phyloP scores from a whole-genome alignment of 2,888 invertebrate species.

The Epinotia brunnichana region DNA sequence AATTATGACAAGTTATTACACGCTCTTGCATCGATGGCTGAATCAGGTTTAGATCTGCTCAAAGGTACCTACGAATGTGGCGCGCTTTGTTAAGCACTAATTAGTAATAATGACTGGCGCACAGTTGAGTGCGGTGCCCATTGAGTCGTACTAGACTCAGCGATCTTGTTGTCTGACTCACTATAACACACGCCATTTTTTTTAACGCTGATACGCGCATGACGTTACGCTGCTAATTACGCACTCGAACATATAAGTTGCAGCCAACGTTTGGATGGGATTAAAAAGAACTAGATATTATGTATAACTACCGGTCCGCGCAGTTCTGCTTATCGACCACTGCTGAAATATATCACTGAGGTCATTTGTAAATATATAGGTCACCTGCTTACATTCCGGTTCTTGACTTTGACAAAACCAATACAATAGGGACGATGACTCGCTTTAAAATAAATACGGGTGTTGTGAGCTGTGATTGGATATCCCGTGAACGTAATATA shows the following conservation, averaged over 20 bases:
- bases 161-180: constrained; percentile 7
- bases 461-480: too few relatives aligned
- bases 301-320: constrained; percentile 9
- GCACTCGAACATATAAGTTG: constrained; percentile 34
- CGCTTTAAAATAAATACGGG: too few relatives aligned
- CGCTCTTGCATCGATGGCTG: constrained; percentile 10
- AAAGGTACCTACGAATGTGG: constrained; percentile 15
- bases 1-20: constrained; percentile 35
- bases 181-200: background rate
- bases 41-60: constrained; percentile 32
- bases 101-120: constrained; percentile 27
- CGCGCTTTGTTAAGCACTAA: constrained; percentile 38
- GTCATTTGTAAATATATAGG: constrained; percentile 39
- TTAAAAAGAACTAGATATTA: constrained; percentile 40
- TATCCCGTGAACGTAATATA: background rate
- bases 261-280: constrained; percentile 24
- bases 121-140: constrained; percentile 9
- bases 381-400: constrained; percentile 28
- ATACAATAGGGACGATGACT: constrained; percentile 23
- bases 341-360: constrained; percentile 32
- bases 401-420: constrained; percentile 26
- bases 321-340: constrained; percentile 26
- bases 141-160: constrained; percentile 4
- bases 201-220: constrained; percentile 10
- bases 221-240: constrained; percentile 29